Conservation (phyloP, 2,113 vertebrate genomes). For the Parotia lawesii region DNA sequence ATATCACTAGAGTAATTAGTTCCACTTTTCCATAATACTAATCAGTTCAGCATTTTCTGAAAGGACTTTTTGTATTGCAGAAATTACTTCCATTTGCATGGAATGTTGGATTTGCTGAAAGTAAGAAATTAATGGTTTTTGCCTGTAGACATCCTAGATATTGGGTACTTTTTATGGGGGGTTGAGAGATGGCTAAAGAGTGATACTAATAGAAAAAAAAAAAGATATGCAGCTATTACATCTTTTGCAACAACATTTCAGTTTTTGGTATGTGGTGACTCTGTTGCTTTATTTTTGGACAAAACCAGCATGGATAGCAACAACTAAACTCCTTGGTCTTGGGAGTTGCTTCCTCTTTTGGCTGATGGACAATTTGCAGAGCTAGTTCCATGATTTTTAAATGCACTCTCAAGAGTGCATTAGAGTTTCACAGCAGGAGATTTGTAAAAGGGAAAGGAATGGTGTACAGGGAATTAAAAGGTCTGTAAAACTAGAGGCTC, state of each 20-base stretch:
- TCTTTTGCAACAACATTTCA: background rate
- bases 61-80: slow-evolving; percentile 1
- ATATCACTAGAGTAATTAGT: background rate
- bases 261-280: background rate
- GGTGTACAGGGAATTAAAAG: slow-evolving; percentile 57
- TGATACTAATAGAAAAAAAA: background rate
- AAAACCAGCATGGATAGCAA: background rate
- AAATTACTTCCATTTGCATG: slow-evolving; percentile 25
- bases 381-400: slow-evolving; percentile 12
- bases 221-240: background rate
- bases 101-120: background rate
- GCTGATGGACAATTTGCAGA: slow-evolving; percentile 4
- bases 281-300: background rate
- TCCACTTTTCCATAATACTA: slow-evolving; percentile 6
- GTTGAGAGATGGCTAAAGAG: background rate
- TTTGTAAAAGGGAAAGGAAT: slow-evolving; percentile 63
- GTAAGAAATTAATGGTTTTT: background rate
- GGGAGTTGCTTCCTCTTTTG: slow-evolving; percentile 14
- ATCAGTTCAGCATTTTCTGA: slow-evolving; percentile 20
- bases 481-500: slow-evolving; percentile 59
- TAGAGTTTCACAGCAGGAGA: slow-evolving; percentile 64
- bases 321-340: background rate
- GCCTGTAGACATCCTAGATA: background rate
- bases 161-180: background rate
- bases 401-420: slow-evolving; percentile 35